Conservation (phyloP, 2,797 vertebrate genomes). For the Alauda arvensis region DNA sequence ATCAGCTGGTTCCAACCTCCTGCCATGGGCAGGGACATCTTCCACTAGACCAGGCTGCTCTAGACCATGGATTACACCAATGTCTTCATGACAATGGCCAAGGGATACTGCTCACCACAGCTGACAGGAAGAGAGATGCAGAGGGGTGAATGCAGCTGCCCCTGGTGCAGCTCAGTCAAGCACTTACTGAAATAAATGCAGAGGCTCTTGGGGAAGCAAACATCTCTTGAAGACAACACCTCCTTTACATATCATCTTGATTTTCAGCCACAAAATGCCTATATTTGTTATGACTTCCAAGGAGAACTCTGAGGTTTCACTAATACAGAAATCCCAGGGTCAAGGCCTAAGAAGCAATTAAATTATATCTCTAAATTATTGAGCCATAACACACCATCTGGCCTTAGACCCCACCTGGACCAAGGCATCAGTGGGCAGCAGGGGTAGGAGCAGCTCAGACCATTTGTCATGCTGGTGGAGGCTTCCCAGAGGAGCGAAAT, state of each 20-base stretch:
- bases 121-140: background rate
- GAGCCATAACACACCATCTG: background rate
- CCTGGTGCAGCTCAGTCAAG: background rate
- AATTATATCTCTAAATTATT: background rate
- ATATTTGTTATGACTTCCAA: fast-evolving
- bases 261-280: background rate
- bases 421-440: background rate
- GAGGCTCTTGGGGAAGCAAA: background rate
- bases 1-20: background rate
- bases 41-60: background rate
- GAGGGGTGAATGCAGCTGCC: background rate
- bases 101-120: background rate
- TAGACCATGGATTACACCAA: fast-evolving
- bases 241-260: fast-evolving
- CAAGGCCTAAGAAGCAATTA: background rate
- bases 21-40: background rate
- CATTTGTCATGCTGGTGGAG: background rate
- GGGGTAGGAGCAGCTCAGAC: fast-evolving
- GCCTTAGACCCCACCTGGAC: background rate
- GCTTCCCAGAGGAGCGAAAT: background rate
- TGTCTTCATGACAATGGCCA: background rate
- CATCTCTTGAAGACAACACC: background rate
- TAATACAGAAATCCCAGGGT: background rate
- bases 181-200: background rate
- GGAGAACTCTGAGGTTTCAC: background rate